Evolutionary conservation across 2,797 vertebrate species (phyloP), one percentile per base, ranked within the genome.

Genomic region (Columba guinea): DNA sequence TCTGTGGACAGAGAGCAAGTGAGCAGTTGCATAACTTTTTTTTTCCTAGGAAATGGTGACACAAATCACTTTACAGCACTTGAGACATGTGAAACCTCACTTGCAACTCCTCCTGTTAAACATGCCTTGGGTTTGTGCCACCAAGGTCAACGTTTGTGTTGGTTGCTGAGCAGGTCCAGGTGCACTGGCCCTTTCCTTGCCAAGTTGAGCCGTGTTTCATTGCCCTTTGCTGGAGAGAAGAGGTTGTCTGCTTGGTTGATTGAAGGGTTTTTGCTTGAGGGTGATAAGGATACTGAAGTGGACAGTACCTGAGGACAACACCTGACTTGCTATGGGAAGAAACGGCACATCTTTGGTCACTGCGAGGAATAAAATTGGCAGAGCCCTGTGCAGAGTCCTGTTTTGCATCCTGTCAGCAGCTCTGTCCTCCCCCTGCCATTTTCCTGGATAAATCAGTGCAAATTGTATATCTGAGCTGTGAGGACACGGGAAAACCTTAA

Each of bases 171-270:
- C 41, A 34, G 53, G 7, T 85, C 51, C 44, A 53, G 34, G 34
- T 21, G 39, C 8, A 2, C 53, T 65, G 84, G 67, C 26, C 53
- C 59, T 68, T 85, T 59, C 41, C 68, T 32, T 60, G 75, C 22
- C 49, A 62, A 75, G 26, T 41, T 67, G 58, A 85, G 49, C 70
- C 41, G 0, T 80, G 41, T 93, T 92, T 89, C 93, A 62, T 76
- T 93, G 93, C 93, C 90, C 89, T 93, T 78, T 95, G 35, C 95
- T 92, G 84, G 91, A 94, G 48, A 2, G 5, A 70, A 2, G 5
- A 70, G 10, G 48, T 78, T 93, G 67, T 44, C 34, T 83, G 75
- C 64, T 70, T 18, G 37, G 64, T 60, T 35, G 11, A 22, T 21
- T 62, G 1, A 8, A 75, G 37, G 15, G 5, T 6, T 32, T 91